Base-by-base conservation (phyloP, 2,888 invertebrate species). In the Sinotaia quadrata region DNA sequence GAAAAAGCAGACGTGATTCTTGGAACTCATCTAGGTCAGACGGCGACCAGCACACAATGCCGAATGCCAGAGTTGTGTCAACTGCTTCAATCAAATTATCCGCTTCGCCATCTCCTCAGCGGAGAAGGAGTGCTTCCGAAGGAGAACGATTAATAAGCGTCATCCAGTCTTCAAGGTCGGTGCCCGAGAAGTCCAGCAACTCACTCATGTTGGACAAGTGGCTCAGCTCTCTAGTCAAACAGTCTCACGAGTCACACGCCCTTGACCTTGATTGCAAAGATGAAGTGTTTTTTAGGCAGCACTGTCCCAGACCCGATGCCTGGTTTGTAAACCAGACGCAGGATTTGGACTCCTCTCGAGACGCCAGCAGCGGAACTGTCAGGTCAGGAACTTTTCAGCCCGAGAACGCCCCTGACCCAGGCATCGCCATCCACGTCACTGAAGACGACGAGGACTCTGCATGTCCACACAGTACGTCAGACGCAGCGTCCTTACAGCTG, bases 381-480 rank as follows among this genome's bases (percentile, higher is more conserved):
- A 37, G 29, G 52, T 37, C 33, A 54, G 52, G 24, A 33, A 15
- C 34, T 33, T 33, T 3, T 44, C 34, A 12, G 37, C 21, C 36
- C 3, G 36, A 12, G 31, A 21, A n/a, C 34, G 60, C 47, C 5
- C 24, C 47, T 18, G 56, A 34, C 18, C 4, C 47, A 3, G 57
- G 49, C 34, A 62, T 68, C 24, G 18, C 58, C 24, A 57, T 65
- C 27, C 58, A 47, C 4, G 51, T 69, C 27, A 65, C 63, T 7
- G 69, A 57, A 31, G 68, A 69, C 24, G 69, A 69, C 41, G 69
- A 54, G n/a, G 65, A 65, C 34, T 65, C 65, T 0, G 65, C 54
- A 10, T 65, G 65, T 36, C 37, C 56, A 8, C 65, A 56, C 21
- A 65, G 65, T 47, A 34, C 56, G 31, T 65, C 65, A 8, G 65